Base-by-base conservation (phyloP, 2,888 invertebrate species). In the Lithophane socia region DNA sequence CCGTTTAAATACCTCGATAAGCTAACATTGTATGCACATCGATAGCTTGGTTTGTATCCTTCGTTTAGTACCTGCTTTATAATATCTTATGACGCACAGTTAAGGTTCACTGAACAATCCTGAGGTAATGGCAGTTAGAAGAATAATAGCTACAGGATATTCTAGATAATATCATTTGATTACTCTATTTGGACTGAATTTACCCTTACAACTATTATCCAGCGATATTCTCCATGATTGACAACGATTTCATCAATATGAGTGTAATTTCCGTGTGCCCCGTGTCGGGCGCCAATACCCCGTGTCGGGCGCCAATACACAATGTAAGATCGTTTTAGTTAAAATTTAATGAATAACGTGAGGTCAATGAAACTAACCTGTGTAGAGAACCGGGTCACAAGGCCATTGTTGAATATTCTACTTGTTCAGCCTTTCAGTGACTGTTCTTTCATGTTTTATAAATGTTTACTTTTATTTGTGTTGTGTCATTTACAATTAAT, bases 251-350 rank as follows among this genome's bases (percentile, higher is more conserved):
- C 60, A 75, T 78, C 24, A 72, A 75, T 67, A 79, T 60, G 64
- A 63, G 71, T 70, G 44, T 44, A 52, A 7, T 66, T 63, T 29
- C 10, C 5, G 13, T 18, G 18, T n/a, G 80, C 58, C 90, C 90
- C 92, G 88, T 76, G 88, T 82, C 89, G 92, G 92, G 91, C 90
- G 92, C 92, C 92, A 91, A 82, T 67, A 29, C 58, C 90, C 90
- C 92, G 88, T 76, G 88, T 82, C 89, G 92, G 92, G 91, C 90
- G 92, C 92, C 92, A 91, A 82, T 67, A 29, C 29, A 29, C 29
- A 29, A 29, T 29, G 76, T 76, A 60, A 64, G 63, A 64, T 37
- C 12, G 54, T 49, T 85, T 70, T 69, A 74, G 82, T 74, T 80
- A 73, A 77, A 77, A 77, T 73, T 54, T 66, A 70, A 86, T 73